These are phyloP conservation scores for Rhinogobio ventralis DNA, from an alignment of 2,797 vertebrate species.

Conservation along the genomic window DNA sequence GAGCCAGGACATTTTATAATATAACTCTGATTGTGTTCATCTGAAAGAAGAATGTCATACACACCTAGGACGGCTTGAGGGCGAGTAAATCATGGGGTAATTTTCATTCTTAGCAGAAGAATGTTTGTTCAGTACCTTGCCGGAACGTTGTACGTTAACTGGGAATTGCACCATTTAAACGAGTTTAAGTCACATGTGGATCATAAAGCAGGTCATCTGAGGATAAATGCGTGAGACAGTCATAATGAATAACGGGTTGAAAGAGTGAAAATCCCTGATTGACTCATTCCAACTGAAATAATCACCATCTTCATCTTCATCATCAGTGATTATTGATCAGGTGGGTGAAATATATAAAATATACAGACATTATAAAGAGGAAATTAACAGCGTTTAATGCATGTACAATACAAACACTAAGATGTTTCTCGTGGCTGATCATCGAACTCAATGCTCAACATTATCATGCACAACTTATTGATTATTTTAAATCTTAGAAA, in stretches of 20 bases:
- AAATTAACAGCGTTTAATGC: neutral
- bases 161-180: neutral
- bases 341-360: neutral
- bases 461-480: neutral
- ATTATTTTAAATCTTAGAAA: neutral
- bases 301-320: neutral
- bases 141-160: no score
- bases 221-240: neutral
- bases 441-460: neutral
- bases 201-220: neutral
- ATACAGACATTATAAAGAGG: neutral
- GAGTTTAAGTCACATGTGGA: neutral
- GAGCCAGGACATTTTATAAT: no score
- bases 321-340: neutral
- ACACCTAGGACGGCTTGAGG: no score
- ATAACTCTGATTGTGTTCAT: no score
- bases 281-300: constrained; percentile 48
- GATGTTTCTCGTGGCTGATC: neutral
- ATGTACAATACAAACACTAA: no score
- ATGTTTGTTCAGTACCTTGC: no score
- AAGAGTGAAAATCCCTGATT: constrained; percentile 47
- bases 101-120: no score
- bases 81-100: no score
- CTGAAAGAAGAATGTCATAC: no score
- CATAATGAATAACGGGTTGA: constrained; percentile 5